Base-by-base conservation (phyloP, 1,140 invertebrate species). In the Cydia splendana region DNA sequence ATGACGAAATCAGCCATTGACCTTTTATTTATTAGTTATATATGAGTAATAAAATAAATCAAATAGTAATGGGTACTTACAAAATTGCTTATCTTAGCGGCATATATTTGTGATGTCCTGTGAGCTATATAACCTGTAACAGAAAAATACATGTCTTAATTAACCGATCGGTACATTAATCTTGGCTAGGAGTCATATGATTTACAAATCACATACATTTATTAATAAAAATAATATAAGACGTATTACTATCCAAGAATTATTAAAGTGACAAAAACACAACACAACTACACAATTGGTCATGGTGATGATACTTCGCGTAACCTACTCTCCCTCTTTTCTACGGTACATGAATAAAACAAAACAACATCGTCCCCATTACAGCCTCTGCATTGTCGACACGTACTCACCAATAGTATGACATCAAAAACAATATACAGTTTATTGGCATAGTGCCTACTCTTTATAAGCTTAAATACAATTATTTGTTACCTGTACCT, bases 61-160 rank as follows among this genome's bases (percentile, higher is more conserved):
- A 30, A 51, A 53, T 74, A 18, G 4, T 53, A n/a, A n/a, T 53
- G 4, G 20, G 51, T 86, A 88, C 89, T 89, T 86, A 91, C 89
- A 82, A 79, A 84, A 79, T 78, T 78, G 51, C 79, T 79, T 88
- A 84, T 88, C 80, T 87, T 76, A 86, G 90, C 88, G 88, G 81
- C 90, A 91, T 91, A 91, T 84, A 91, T 83, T 85, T 79, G 79
- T 77, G 77, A 83, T 83, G 75, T 77, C 79, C 20, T 71, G 34
- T 34, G 76, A 80, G 77, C 77, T 77, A 82, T 88, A 89, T 88
- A 87, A 87, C 84, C 90, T 91, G 86, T 10, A 91, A 91, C 83
- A 90, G 88, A 34, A 78, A 80, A 81, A 81, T 75, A 77, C 20
- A 75, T 4, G 24, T 62, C 78, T 78, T 69, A 74, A 77, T 65